Evolutionary conservation across 2,113 vertebrate species (phyloP).

Genomic region (Aepyceros melampus): DNA sequence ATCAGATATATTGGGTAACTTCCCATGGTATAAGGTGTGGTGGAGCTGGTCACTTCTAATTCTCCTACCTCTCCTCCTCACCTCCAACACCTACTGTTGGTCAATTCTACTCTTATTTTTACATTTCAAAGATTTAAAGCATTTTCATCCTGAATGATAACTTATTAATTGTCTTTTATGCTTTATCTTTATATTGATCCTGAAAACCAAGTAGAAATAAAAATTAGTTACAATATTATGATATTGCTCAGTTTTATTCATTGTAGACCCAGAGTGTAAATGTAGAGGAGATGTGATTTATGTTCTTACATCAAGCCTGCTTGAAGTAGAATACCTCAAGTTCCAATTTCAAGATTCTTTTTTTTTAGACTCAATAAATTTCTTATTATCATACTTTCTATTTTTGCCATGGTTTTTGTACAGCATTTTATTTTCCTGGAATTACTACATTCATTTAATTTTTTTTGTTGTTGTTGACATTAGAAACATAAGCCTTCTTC

Average conservation of each 20-base stretch:
- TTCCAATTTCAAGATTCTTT: slow-evolving; percentile 2
- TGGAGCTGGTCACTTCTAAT: neutral
- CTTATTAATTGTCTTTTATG: neutral
- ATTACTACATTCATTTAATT: slow-evolving; percentile 1
- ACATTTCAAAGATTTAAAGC: neutral
- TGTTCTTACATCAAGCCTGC: neutral
- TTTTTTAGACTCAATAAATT: neutral
- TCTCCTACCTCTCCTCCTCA: neutral
- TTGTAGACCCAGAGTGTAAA: neutral
- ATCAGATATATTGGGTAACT: neutral
- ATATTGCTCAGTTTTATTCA: neutral
- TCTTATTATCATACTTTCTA: neutral
- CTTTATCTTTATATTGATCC: neutral
- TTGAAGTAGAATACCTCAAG: neutral
- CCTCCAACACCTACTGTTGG: neutral
- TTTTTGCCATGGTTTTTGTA: neutral
- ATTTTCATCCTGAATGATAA: neutral
- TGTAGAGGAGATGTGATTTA: neutral
- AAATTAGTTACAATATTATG: neutral
- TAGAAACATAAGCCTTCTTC: neutral
- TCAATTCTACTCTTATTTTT: neutral
- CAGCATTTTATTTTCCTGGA: neutral
- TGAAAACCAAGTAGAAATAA: neutral
- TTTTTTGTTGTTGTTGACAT: neutral
- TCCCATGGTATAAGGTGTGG: neutral